phyloP scores from a whole-genome alignment of 2,797 vertebrate genomes.

The Florisuga fusca region DNA sequence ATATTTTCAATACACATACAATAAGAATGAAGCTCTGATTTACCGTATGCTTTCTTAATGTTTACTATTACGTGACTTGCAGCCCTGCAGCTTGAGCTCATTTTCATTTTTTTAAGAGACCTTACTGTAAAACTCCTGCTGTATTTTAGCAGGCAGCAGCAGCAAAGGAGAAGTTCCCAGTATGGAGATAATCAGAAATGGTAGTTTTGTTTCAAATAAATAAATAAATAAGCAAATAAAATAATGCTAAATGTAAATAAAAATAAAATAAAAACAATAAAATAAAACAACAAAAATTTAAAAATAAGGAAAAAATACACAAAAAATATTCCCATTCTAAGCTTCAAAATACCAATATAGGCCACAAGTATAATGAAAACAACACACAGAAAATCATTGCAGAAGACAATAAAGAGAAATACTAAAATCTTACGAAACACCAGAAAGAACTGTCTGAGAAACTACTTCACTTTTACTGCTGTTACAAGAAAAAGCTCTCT shows the following conservation, averaged over 20 bases:
- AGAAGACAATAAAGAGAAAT: neutral
- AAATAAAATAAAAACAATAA: too few species aligned
- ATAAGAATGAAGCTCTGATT: conserved; percentile 18
- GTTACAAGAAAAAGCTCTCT: neutral
- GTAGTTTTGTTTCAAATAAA: too few species aligned
- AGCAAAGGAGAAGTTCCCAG: neutral
- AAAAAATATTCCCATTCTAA: neutral
- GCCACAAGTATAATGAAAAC: conserved; percentile 12
- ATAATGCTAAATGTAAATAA: too few species aligned
- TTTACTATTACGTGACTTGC: conserved; percentile 47
- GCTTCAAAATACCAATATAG: neutral
- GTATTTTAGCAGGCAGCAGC: neutral
- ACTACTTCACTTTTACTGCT: neutral
- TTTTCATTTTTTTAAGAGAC: conserved; percentile 24
- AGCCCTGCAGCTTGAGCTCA: neutral
- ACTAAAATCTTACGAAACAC: neutral
- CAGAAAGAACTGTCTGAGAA: neutral
- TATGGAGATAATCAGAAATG: neutral
- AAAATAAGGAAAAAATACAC: too few species aligned
- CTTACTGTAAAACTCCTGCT: conserved; percentile 17
- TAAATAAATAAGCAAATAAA: too few species aligned
- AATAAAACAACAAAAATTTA: too few species aligned
- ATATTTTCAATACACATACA: conserved; percentile 31
- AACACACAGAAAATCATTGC: conserved; percentile 5
- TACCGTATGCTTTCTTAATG: conserved; percentile 32